Evolutionary conservation across 2,113 vertebrate species (phyloP).

Genomic region (Colius striatus): DNA sequence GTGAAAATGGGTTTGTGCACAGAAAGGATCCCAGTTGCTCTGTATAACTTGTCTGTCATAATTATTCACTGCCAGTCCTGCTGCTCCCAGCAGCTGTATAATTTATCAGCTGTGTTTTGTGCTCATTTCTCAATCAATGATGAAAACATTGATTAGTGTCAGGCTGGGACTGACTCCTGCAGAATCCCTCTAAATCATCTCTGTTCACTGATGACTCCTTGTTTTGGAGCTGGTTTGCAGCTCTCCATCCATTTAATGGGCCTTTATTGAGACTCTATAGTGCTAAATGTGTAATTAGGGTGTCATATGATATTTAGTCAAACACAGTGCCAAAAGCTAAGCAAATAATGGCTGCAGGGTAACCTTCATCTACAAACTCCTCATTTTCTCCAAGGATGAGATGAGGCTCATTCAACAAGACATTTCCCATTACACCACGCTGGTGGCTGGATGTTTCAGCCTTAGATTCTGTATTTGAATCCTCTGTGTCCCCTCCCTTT

Average conservation of each 20-base stretch:
- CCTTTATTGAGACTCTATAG: slow-evolving; percentile 41
- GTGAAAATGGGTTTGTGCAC: not conserved
- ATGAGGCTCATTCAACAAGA: slow-evolving; percentile 5
- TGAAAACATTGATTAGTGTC: slow-evolving; percentile 70
- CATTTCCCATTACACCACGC: not conserved
- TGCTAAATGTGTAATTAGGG: slow-evolving; percentile 55
- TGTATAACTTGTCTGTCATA: not conserved
- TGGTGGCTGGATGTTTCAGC: slow-evolving; percentile 1
- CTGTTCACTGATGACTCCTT: slow-evolving; percentile 17
- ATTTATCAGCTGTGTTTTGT: slow-evolving; percentile 70
- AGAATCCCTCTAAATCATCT: slow-evolving; percentile 24
- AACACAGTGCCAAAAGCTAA: slow-evolving; percentile 25
- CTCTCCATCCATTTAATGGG: slow-evolving; percentile 28
- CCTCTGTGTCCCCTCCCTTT: not conserved
- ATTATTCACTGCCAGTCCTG: slow-evolving; percentile 37
- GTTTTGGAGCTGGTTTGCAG: slow-evolving; percentile 49
- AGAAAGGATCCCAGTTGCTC: slow-evolving; percentile 18
- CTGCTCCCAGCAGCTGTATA: slow-evolving; percentile 52
- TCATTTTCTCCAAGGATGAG: slow-evolving; percentile 7
- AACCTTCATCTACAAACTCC: slow-evolving; percentile 30
- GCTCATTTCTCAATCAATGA: slow-evolving; percentile 54
- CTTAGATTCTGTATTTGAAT: not conserved
- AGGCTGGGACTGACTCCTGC: slow-evolving; percentile 9
- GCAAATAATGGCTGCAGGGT: slow-evolving; percentile 31
- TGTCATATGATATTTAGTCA: slow-evolving; percentile 48